phyloP scores from a whole-genome alignment of 2,888 invertebrate species.

The Ochlodes sylvanus region DNA sequence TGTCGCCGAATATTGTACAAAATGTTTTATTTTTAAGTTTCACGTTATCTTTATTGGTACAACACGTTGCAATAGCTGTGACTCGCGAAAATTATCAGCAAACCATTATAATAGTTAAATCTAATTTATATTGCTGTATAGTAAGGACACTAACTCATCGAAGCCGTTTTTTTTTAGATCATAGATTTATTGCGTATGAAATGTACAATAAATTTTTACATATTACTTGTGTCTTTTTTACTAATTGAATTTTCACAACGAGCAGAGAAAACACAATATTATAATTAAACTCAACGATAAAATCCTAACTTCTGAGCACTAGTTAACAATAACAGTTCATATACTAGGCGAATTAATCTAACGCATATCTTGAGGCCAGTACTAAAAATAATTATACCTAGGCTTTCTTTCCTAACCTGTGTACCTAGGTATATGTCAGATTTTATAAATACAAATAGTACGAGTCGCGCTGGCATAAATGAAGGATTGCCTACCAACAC shows the following conservation, averaged over 20 bases:
- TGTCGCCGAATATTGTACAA: constrained; percentile 54
- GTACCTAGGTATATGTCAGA: no score
- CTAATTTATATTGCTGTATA: constrained; percentile 24
- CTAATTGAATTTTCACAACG: constrained; percentile 10
- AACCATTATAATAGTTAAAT: background rate
- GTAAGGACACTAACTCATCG: constrained; percentile 27
- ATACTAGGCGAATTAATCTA: no score
- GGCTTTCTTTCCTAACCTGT: no score
- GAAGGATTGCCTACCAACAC: no score
- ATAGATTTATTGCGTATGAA: constrained; percentile 33
- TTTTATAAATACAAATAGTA: no score
- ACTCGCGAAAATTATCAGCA: constrained; percentile 7
- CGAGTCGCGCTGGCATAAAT: no score
- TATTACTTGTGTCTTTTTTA: constrained; percentile 19
- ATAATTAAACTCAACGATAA: no score
- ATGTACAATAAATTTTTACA: constrained; percentile 38
- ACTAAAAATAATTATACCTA: no score
- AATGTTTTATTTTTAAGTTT: constrained; percentile 41
- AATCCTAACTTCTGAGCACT: no score
- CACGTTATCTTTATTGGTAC: constrained; percentile 7
- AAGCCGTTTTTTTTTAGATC: constrained; percentile 41
- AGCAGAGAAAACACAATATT: no score
- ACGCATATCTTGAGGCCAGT: no score
- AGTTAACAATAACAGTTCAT: no score
- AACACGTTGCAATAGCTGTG: constrained; percentile 12